Base-by-base conservation (phyloP, 2,113 vertebrate species). In the Clupea harengus region DNA sequence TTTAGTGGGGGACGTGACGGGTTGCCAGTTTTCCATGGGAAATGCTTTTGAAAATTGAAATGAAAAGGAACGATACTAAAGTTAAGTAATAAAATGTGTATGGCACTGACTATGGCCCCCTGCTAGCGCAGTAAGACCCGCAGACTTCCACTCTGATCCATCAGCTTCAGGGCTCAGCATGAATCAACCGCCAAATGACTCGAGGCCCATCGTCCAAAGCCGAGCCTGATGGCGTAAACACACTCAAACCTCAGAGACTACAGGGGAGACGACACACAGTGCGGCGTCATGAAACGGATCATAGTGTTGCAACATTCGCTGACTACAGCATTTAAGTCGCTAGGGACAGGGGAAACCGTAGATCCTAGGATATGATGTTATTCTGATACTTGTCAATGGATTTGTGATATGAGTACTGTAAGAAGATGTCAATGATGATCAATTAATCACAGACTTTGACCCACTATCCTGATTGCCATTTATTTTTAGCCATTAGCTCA, bases 1-100 rank as follows among this genome's bases (percentile, higher is more conserved):
- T 50, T 78, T 72, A 60, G 72, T 60, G 32, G 45, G 86, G 84
- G 72, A 89, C 45, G 20, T 49, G n/a, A 86, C n/a, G 44, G 57
- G 84, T 81, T 89, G 93, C 93, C 94, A 94, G 89, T 84, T 94
- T 93, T 94, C 90, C 92, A 93, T 93, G 88, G 91, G 89, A 93
- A 94, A 89, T 86, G 83, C 85, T 88, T 82, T 89, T 85, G 81
- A 90, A 93, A 90, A 88, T 80, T 82, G 83, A 90, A 64, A 92
- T 89, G 88, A 89, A 90, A 83, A 81, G 44, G 84, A 87, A 49
- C 17, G 67, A 82, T 49, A 64, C n/a, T 72, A 72, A 18, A 89
- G 88, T 91, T 82, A 87, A 89, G 84, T 89, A 89, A 82, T 84
- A 89, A 88, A 92, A 87, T 78, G 86, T 91, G 88, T 81, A 84